A percentile compares a stretch with the other conserved stretches of the same genome.
phyloP scores from a whole-genome alignment of 2,797 vertebrate genomes.

The Acomys russatus region DNA sequence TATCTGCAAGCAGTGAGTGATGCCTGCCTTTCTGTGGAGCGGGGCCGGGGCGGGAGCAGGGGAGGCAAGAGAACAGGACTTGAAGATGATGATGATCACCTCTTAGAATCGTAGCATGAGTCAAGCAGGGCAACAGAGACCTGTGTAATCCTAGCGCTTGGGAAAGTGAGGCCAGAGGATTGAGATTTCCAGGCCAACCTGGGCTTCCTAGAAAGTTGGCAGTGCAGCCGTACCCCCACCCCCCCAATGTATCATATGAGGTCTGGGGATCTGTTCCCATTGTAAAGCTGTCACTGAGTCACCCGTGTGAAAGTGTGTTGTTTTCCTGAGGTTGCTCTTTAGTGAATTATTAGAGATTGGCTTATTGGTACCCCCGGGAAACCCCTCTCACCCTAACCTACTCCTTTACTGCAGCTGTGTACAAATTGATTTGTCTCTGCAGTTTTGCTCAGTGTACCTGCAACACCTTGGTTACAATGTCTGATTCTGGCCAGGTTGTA shows the following conservation, averaged over 20 bases:
- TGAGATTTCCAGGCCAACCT: background rate
- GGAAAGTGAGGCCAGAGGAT: background rate
- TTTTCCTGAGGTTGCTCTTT: background rate
- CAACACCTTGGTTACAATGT: background rate
- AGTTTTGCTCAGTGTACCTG: background rate
- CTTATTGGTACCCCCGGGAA: background rate
- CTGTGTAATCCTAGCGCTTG: too few species aligned
- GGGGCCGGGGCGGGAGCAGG: too few species aligned
- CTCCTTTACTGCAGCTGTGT: background rate
- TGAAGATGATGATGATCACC: background rate
- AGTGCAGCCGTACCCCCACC: too few species aligned
- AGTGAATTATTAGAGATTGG: background rate
- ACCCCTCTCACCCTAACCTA: background rate
- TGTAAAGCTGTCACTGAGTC: background rate
- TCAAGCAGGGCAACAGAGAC: background rate
- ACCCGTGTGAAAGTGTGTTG: background rate
- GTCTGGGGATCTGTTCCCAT: background rate
- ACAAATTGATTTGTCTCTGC: background rate
- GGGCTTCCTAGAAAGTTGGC: background rate
- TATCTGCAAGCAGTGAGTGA: background rate
- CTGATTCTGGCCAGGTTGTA: background rate
- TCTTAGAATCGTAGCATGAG: background rate
- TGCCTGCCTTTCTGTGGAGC: background rate
- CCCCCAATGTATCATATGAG: background rate
- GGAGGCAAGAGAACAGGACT: background rate